Conservation (phyloP, 1,140 invertebrate genomes). For the Cyrtorhinus lividipennis region DNA sequence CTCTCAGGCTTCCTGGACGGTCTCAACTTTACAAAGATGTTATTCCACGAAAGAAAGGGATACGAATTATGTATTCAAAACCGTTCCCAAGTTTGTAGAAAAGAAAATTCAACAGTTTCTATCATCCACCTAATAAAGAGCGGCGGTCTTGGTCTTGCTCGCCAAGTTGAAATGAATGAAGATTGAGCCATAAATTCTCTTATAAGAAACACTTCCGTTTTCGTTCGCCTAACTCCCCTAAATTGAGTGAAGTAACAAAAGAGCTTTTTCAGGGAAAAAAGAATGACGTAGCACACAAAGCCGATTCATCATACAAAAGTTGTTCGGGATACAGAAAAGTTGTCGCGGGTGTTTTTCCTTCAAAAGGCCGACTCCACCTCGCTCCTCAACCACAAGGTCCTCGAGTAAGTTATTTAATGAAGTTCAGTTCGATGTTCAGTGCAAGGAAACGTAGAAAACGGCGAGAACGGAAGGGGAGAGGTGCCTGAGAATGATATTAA, state of each 20-base stretch:
- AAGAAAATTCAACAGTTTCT: conserved; percentile 6
- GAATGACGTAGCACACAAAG: not conserved
- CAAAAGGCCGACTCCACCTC: not conserved
- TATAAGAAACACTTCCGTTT: conserved; percentile 5
- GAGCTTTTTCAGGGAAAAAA: conserved; percentile 1
- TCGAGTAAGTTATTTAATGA: not conserved
- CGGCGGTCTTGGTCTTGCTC: not conserved
- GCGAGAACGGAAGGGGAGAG: not conserved
- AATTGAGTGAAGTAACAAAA: conserved; percentile 10
- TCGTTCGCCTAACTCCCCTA: conserved; percentile 4
- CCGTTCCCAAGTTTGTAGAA: not conserved
- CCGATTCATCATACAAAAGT: conserved; percentile 8
- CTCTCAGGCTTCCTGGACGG: too few species aligned
- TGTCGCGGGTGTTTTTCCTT: conserved; percentile 4
- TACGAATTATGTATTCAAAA: conserved; percentile 1
- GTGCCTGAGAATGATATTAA: not conserved
- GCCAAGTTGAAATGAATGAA: not conserved
- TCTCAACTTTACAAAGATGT: too few species aligned
- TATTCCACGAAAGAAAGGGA: not conserved
- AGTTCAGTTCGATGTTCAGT: not conserved
- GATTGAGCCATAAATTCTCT: conserved; percentile 5
- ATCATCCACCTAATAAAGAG: conserved; percentile 5
- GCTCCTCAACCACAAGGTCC: not conserved
- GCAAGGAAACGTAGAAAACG: not conserved
- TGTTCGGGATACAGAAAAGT: conserved; percentile 6